A percentile compares a stretch with the other conserved stretches of the same genome.
Conservation (phyloP, 2,888 invertebrate species). For the Litoditis marina region DNA sequence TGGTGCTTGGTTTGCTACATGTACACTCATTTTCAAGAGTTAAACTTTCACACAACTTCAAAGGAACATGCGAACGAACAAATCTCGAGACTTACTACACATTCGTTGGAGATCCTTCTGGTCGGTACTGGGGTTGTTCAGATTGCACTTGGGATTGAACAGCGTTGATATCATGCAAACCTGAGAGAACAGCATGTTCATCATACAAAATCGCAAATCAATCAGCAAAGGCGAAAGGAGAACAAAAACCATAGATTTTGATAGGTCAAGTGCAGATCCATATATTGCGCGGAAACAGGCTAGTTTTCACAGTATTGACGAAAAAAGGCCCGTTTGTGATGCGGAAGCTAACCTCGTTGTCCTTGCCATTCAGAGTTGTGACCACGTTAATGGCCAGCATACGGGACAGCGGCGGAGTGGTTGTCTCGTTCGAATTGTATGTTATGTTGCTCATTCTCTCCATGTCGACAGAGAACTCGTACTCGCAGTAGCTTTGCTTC, state of each 20-base stretch:
- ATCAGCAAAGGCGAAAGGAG: too few relatives aligned
- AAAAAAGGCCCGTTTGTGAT: background rate
- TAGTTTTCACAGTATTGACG: background rate
- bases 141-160: constrained; percentile 28
- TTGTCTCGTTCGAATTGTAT: constrained; percentile 23
- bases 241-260: too few relatives aligned
- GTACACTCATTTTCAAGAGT: too few relatives aligned
- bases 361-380: constrained; percentile 40
- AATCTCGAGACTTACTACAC: constrained; percentile 24
- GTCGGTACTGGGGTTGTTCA: constrained; percentile 33
- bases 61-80: background rate
- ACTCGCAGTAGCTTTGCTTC: constrained; percentile 38
- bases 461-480: constrained; percentile 48
- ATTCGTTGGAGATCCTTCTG: constrained; percentile 25
- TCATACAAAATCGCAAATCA: too few relatives aligned
- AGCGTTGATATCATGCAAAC: constrained; percentile 50
- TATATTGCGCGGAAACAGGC: too few relatives aligned
- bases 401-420: constrained; percentile 22
- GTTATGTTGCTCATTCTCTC: constrained; percentile 34
- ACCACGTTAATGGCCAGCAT: constrained; percentile 41
- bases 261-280: too few relatives aligned
- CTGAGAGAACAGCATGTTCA: constrained; percentile 7
- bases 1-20: too few relatives aligned
- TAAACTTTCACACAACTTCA: too few relatives aligned
- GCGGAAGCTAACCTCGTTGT: constrained; percentile 32